Percentiles rank a stretch among this genome's conserved stretches.
Evolutionary conservation across 2,797 vertebrate species (phyloP).

Genomic region (Cottoperca gobio): DNA sequence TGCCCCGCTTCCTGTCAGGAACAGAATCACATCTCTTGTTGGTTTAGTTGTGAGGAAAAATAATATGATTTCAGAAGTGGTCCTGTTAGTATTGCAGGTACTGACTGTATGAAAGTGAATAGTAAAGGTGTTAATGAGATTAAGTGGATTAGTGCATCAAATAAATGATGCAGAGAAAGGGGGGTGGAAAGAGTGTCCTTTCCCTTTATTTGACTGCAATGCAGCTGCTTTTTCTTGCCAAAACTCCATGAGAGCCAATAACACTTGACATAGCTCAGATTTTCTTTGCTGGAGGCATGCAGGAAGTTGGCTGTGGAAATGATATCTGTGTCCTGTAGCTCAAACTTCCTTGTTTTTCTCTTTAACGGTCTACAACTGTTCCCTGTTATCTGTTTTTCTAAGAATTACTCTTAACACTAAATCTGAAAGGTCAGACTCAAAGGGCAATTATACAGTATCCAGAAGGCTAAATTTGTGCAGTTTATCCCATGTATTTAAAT

Average conservation of each 20-base stretch:
- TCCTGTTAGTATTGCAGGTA: slow-evolving; percentile 2
- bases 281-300: slow-evolving; percentile 56
- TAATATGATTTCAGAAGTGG: slow-evolving; percentile 47
- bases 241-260: slow-evolving; percentile 72
- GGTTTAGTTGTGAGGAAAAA: slow-evolving; percentile 52
- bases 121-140: slow-evolving; percentile 26
- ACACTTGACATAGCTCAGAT: slow-evolving; percentile 61
- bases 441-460: not conserved
- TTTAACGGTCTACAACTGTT: slow-evolving; percentile 8
- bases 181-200: slow-evolving; percentile 39
- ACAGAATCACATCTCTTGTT: slow-evolving; percentile 66
- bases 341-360: slow-evolving; percentile 34
- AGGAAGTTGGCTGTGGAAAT: slow-evolving; percentile 66
- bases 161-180: slow-evolving; percentile 47
- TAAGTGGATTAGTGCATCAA: not conserved
- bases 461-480: not conserved
- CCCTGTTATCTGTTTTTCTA: slow-evolving; percentile 2
- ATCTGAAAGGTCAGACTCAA: not conserved
- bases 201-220: slow-evolving; percentile 77
- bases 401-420: not conserved
- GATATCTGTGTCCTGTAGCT: slow-evolving; percentile 38
- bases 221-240: slow-evolving; percentile 78
- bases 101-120: not conserved
- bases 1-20: slow-evolving; percentile 83
- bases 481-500: too few relatives aligned